phyloP scores from a whole-genome alignment of 2,888 invertebrate genomes.

The Habrosyne pyritoides region DNA sequence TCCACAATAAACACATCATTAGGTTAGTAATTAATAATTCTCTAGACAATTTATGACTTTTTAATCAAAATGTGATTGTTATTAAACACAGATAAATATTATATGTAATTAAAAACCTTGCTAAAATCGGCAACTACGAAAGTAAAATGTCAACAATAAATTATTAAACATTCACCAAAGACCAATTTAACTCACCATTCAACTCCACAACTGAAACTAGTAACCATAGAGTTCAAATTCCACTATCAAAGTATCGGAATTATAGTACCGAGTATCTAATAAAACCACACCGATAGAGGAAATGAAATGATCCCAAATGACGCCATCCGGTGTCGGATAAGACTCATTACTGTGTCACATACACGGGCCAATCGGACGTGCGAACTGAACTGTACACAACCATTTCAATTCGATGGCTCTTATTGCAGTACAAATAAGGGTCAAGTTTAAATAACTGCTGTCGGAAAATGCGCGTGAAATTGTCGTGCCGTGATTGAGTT shows the following conservation, averaged over 20 bases:
- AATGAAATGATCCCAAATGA: conserved; percentile 36
- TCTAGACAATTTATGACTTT: no score
- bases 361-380: conserved; percentile 9
- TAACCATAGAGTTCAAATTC: conserved; percentile 2
- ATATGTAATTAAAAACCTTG: no score
- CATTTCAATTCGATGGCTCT: not conserved
- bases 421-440: not conserved
- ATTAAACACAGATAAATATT: no score
- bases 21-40: no score
- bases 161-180: not conserved
- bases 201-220: not conserved
- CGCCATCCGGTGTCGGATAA: conserved; percentile 29
- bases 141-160: not conserved
- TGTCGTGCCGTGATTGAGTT: conserved; percentile 6
- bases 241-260: not conserved
- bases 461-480: not conserved
- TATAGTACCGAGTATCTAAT: conserved; percentile 5
- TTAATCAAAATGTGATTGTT: no score
- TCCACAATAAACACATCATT: no score
- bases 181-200: not conserved
- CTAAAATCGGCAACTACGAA: no score
- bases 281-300: conserved; percentile 25
- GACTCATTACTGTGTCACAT: conserved; percentile 28
- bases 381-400: not conserved
- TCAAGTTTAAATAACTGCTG: not conserved